Evolutionary conservation across 2,797 vertebrate species (phyloP).

Genomic region (Manis pentadactyla): DNA sequence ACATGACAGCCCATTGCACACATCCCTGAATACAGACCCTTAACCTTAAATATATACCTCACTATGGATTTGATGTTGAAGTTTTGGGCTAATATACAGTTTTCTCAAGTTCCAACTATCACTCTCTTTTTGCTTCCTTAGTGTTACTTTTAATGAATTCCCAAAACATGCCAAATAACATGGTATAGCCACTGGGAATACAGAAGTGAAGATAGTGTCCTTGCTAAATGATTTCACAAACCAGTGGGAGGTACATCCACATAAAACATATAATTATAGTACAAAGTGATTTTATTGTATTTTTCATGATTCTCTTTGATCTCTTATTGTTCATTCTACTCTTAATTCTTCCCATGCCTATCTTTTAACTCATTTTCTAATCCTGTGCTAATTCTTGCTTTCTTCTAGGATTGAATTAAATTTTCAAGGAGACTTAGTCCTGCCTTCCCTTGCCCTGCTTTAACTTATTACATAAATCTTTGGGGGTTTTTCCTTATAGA

Average conservation of each 20-base stretch:
- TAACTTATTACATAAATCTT: background rate
- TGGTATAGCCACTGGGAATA: background rate
- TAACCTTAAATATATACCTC: background rate
- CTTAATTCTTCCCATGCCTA: slow-evolving; percentile 57
- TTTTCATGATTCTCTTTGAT: slow-evolving; percentile 63
- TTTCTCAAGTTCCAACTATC: background rate
- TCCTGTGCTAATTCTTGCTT: slow-evolving; percentile 55
- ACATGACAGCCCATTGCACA: background rate
- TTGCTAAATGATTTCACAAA: slow-evolving; percentile 23
- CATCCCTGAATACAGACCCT: background rate
- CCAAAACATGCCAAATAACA: background rate
- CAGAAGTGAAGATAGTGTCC: background rate
- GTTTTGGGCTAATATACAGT: background rate
- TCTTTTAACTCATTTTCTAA: slow-evolving; percentile 61
- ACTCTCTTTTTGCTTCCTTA: background rate
- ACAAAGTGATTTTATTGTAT: slow-evolving; percentile 55
- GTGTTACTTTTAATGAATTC: background rate
- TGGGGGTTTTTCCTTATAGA: background rate
- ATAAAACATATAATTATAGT: slow-evolving; percentile 24
- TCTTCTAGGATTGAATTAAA: slow-evolving; percentile 59
- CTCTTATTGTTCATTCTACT: background rate
- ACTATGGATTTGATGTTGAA: background rate
- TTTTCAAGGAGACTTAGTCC: background rate
- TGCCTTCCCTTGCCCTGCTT: background rate
- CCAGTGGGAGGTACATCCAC: background rate